These are phyloP conservation scores for Lophotis ruficrista DNA, from an alignment of 2,113 vertebrate species.

Conservation along the genomic window DNA sequence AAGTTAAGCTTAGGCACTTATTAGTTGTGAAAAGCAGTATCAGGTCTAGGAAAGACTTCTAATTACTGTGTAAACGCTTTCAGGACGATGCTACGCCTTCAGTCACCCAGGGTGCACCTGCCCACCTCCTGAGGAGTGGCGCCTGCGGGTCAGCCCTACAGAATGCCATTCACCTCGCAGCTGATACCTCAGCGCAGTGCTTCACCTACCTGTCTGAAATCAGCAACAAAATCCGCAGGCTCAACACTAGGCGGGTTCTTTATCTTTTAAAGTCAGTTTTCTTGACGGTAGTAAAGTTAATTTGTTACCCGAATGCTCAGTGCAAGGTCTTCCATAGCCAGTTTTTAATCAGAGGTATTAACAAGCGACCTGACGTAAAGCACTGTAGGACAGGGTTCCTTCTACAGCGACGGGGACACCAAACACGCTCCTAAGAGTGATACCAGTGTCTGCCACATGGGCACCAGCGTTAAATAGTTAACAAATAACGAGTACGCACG, in stretches of 20 bases:
- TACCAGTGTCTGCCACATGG: background rate
- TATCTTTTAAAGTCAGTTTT: background rate
- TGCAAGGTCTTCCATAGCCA: background rate
- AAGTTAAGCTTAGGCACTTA: background rate
- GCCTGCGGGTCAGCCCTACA: background rate
- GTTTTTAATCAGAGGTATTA: background rate
- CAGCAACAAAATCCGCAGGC: background rate
- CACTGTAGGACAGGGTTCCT: background rate
- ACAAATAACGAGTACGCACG: background rate
- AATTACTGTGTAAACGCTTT: background rate
- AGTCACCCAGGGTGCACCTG: background rate
- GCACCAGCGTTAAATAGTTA: background rate
- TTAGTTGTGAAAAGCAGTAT: background rate
- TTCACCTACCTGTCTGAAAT: background rate
- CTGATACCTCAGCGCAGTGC: background rate
- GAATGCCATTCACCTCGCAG: background rate
- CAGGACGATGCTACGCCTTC: background rate
- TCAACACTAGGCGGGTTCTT: background rate
- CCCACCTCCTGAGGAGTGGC: background rate
- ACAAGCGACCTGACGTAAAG: background rate
- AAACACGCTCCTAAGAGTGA: background rate
- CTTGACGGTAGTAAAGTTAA: background rate
- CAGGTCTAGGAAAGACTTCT: background rate
- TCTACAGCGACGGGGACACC: background rate
- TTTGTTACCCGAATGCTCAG: background rate